Evolutionary conservation across 2,888 invertebrate genomes (phyloP), one percentile per base, ranked within the genome.

Genomic region (Ariolimax columbianus): DNA sequence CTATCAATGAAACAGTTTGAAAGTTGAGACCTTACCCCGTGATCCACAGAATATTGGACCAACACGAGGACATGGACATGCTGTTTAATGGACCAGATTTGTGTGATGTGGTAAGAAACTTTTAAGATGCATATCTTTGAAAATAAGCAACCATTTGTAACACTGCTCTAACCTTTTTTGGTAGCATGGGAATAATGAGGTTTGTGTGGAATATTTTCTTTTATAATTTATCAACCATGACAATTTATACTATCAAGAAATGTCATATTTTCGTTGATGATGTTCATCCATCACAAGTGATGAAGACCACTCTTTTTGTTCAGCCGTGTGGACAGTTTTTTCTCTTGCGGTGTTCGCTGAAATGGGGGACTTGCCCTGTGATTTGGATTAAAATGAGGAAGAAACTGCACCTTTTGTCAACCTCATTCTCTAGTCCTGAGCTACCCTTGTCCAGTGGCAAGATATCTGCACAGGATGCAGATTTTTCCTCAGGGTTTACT

Each of bases 101-200:
- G 1, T 88, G 90, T 86, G 92, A 92, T 89, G 86, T 92, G 89
- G 92, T 92, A 89, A 89, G 89, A 55, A 7, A 55, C 7, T 55
- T 19, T 17, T 70, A 40, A 43, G 23, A 14, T 51, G 23, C 51
- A 55, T 30, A 40, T 2, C 4, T 47, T 11, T 75, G 26, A 70
- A 30, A 63, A 63, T 7, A 70, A 70, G 9, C n/a, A 9, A 68
- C 9, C 30, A 68, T 68, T 9, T 36, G 30, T 68, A 30, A 30
- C 30, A 30, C 36, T 47, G 51, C 0, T 30, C 26, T 2, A 36
- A 43, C 17, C 51, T 17, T 77, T 77, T 77, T 14, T 26, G 38
- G 47, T 47, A 66, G 47, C 14, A 47, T 47, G 47, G 6, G 47
- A 47, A 14, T 47, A 47, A 14, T 47, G 47, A 6, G 14, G 47